Conservation (phyloP, 2,797 vertebrate genomes). For the Aythya fuligula region DNA sequence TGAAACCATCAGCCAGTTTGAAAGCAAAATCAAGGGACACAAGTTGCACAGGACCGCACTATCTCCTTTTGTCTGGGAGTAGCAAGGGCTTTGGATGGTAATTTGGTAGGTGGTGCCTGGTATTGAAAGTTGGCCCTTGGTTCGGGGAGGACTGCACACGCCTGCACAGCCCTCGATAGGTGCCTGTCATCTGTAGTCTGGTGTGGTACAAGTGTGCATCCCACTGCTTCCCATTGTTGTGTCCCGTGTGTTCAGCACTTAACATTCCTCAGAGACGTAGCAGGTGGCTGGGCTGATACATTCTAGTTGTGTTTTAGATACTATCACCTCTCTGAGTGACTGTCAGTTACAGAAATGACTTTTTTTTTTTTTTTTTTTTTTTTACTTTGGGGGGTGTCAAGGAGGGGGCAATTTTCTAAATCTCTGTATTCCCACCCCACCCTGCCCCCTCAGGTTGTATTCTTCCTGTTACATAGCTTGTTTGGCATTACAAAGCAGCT, state of each 20-base stretch:
- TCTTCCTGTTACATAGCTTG: not conserved
- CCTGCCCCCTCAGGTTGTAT: not conserved
- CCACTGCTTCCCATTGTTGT: not conserved
- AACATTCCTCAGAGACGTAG: fast-evolving
- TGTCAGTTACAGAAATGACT: not conserved
- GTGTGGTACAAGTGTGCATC: not conserved
- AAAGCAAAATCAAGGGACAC: not conserved
- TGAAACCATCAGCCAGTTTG: not conserved
- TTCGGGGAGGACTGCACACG: not conserved
- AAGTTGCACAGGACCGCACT: not conserved
- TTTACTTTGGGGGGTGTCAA: no score
- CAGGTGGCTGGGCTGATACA: not conserved
- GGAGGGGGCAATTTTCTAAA: not conserved
- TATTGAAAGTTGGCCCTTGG: not conserved
- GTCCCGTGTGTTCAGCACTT: not conserved
- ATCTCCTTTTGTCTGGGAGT: not conserved
- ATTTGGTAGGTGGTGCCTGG: not conserved
- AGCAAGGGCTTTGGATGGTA: fast-evolving
- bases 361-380: no score
- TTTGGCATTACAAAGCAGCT: not conserved
- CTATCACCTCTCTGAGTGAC: not conserved
- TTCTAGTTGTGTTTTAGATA: not conserved
- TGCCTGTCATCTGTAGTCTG: not conserved
- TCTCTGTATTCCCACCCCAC: not conserved
- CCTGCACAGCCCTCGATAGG: not conserved